Base-by-base conservation (phyloP, 2,797 vertebrate genomes). In the Sebastes vulpes region DNA sequence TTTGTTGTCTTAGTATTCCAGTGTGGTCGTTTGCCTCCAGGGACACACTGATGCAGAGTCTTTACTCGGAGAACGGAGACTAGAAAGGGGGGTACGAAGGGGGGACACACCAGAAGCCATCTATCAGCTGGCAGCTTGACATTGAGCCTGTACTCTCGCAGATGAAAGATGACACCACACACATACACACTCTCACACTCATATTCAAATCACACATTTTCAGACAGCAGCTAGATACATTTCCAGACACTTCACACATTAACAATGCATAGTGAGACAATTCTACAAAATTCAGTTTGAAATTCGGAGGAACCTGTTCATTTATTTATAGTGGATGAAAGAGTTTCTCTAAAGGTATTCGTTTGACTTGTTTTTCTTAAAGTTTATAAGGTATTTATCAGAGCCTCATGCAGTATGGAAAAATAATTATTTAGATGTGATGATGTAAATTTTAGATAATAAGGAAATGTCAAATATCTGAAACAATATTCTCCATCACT, bases 221-320 rank as follows among this genome's bases (percentile, higher is more conserved):
- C 75, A 77, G 54, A 73, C 11, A 6, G 18, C 59, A 61, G 31
- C 20, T 57, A 35, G 29, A 71, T 79, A 65, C 57, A 54, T 76
- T 83, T 76, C 28, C 72, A 73, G 82, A 76, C 72, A 58, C 75
- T 72, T 75, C 56, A 16, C 28, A 38, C 72, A 86, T 92, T 86
- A 90, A 76, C 65, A 84, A 85, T 89, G 75, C 60, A 87, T 54
- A 32, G 66, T 20, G 72, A 82, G 78, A 73, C 77, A 79, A 80
- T 81, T 68, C 83, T 83, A 7, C 75, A 64, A 86, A 78, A 83
- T 90, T 91, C 78, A 75, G 76, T 90, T 92, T 87, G 90, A 93
- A 89, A 84, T 66, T 82, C 68, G 3, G 50, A 75, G n/a, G 54
- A 83, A 32, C 16, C 38, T 79, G 66, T 67, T 92, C 11, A 77